These are phyloP conservation scores for Spondyliosoma cantharus DNA, from an alignment of 2,797 vertebrate species.

Conservation along the genomic window DNA sequence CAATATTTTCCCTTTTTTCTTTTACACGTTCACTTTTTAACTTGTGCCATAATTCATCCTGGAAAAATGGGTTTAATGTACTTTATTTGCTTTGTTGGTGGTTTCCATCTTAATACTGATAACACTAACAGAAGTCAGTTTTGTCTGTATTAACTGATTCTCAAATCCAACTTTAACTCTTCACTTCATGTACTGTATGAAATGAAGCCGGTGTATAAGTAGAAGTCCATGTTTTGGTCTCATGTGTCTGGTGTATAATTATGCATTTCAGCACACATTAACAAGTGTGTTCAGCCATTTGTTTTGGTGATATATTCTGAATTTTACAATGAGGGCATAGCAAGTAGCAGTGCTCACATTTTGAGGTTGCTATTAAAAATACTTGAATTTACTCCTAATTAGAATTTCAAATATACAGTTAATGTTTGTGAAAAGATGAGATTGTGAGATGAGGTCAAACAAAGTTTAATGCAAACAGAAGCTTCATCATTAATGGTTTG, in stretches of 20 bases:
- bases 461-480: background rate
- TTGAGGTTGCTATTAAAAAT: background rate
- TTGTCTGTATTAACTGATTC: background rate
- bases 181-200: background rate
- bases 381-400: background rate
- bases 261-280: background rate
- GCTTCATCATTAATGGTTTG: background rate
- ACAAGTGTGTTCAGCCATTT: background rate
- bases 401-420: background rate
- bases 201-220: background rate
- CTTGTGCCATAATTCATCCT: background rate
- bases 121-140: background rate
- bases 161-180: background rate
- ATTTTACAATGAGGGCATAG: background rate
- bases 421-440: background rate
- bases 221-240: background rate
- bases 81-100: background rate
- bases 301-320: background rate
- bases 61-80: background rate
- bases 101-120: background rate
- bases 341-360: background rate
- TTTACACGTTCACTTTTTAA: background rate
- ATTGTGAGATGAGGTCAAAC: background rate
- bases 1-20: too few species aligned
- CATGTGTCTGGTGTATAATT: too few species aligned